Evolutionary conservation across 2,113 vertebrate species (phyloP), one percentile per base, ranked within the genome.

Genomic region (Otus sunia): DNA sequence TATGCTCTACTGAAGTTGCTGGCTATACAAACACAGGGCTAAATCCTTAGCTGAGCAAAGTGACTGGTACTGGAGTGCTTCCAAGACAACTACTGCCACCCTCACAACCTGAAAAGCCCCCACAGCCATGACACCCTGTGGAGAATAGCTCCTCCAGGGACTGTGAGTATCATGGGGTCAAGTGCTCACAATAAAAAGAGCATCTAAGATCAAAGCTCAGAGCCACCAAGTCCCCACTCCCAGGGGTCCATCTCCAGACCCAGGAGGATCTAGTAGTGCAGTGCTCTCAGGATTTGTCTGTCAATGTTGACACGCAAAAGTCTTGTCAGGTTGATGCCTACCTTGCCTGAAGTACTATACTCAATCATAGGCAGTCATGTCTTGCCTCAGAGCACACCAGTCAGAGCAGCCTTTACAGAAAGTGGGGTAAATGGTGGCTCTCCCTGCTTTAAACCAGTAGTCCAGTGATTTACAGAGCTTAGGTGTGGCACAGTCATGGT

Each of bases 1-100:
- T 96, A 97, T 50, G 52, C 58, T 53, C 59, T 88, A 30, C 93
- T 97, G 94, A 93, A 97, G 87, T 90, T 94, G 92, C 56, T 2
- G 4, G 59, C 47, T 69, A 43, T 62, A 90, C 43, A 97, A 97
- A 92, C 26, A 3, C 18, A 85, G 78, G 37, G 66, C 37, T 82
- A 49, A 82, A 66, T 79, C 66, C 74, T 74, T 50, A 91, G 11
- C 62, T 67, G 52, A 69, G 69, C 67, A 84, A 60, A 85, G 23
- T 72, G n/a, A 19, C 52, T 62, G 43, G 39, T 83, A 29, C 45
- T 80, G 41, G 75, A 86, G 49, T 7, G 2, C 26, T 64, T 86
- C 55, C 17, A 50, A 27, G 43, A 71, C 49, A 52, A 16, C 32
- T 52, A 45, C 11, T 45, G 14, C 37, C 43, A 43, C 39, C 6